A percentile compares a stretch with the other conserved stretches of the same genome.
These are phyloP conservation scores for Eurytoma californica DNA, from an alignment of 2,888 invertebrate species.

Conservation along the genomic window DNA sequence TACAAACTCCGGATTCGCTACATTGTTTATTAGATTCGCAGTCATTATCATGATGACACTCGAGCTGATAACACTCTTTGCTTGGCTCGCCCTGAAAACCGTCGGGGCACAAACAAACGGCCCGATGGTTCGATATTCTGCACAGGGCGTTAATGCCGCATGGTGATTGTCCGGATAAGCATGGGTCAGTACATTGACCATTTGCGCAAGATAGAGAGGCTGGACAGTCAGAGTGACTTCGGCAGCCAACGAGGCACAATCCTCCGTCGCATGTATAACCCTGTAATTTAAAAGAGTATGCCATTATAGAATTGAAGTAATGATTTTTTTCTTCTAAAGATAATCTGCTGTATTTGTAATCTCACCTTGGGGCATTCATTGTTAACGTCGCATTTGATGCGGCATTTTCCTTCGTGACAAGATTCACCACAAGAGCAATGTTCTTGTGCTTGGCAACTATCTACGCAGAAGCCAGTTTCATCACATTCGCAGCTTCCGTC, in stretches of 20 bases:
- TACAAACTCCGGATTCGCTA: slow-evolving; percentile 82
- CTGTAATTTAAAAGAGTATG: slow-evolving; percentile 73
- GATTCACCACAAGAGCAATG: slow-evolving; percentile 90
- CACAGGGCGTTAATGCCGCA: slow-evolving; percentile 90
- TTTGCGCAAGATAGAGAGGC: slow-evolving; percentile 85
- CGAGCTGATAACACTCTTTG: slow-evolving; percentile 84
- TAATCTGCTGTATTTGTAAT: background rate
- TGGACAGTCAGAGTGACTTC: slow-evolving; percentile 86
- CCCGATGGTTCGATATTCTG: slow-evolving; percentile 86
- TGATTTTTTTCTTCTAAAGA: too few relatives aligned
- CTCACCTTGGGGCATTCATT: slow-evolving; percentile 80
- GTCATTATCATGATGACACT: slow-evolving; percentile 85
- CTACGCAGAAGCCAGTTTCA: slow-evolving; percentile 86
- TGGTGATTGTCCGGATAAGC: slow-evolving; percentile 79
- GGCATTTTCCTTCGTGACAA: slow-evolving; percentile 85
- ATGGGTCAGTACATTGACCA: slow-evolving; percentile 84
- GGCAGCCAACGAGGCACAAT: slow-evolving; percentile 87
- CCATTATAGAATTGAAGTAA: slow-evolving; percentile 13
- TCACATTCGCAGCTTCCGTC: slow-evolving; percentile 88
- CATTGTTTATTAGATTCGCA: slow-evolving; percentile 88
- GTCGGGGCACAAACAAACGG: slow-evolving; percentile 91
- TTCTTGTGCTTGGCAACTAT: slow-evolving; percentile 80
- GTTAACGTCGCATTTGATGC: slow-evolving; percentile 82
- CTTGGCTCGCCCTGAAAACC: slow-evolving; percentile 89
- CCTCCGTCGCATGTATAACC: slow-evolving; percentile 86